Percentiles rank a stretch among this genome's conserved stretches.
phyloP scores from a whole-genome alignment of 2,113 vertebrate genomes.

The Eptesicus fuscus region DNA sequence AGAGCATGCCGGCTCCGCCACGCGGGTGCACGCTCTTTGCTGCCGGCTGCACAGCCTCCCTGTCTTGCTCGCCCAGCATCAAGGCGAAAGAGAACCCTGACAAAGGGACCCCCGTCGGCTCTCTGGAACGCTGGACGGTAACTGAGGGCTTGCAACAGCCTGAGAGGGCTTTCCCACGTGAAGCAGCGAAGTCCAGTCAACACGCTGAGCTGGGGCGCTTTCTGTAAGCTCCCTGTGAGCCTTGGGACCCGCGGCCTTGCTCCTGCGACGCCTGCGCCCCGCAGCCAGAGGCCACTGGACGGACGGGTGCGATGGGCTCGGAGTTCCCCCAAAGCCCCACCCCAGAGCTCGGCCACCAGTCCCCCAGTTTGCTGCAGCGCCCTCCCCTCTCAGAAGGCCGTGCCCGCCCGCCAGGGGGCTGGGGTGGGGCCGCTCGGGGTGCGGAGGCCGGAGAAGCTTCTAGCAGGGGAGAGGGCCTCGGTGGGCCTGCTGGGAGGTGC shows the following conservation, averaged over 20 bases:
- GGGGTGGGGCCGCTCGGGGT: not conserved
- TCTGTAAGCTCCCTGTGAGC: no score
- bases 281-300: not conserved
- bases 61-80: fast-evolving
- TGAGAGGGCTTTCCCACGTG: not conserved
- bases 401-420: not conserved
- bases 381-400: not conserved
- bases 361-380: not conserved
- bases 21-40: fast-evolving
- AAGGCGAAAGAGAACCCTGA: not conserved
- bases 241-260: no score
- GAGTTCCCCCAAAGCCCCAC: not conserved
- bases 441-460: not conserved
- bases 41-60: fast-evolving
- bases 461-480: not conserved
- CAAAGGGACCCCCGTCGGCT: not conserved
- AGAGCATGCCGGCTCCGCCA: not conserved
- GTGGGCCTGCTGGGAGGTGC: no score
- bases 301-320: not conserved
- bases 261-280: no score
- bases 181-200: no score
- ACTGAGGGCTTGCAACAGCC: not conserved
- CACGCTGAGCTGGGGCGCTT: no score
- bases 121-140: not conserved
- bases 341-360: no score